phyloP scores from a whole-genome alignment of 2,888 invertebrate genomes.

The Nemurella pictetii region DNA sequence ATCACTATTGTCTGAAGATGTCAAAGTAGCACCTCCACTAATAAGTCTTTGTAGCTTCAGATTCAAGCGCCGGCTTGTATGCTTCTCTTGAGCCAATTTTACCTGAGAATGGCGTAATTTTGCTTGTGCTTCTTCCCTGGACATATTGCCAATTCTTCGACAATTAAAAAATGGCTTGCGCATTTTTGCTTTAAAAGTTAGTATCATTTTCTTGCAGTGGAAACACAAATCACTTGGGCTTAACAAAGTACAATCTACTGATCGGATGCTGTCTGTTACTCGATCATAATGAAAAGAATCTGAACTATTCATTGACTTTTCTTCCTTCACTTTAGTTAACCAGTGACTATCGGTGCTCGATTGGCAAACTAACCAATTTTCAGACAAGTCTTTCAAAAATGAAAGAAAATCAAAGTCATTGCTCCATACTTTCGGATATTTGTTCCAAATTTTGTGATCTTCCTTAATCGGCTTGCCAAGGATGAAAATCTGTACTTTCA shows the following conservation, averaged over 20 bases:
- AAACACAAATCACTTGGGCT: background rate
- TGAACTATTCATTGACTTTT: background rate
- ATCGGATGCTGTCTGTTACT: background rate
- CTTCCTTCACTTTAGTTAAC: background rate
- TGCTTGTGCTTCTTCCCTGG: background rate
- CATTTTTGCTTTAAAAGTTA: background rate
- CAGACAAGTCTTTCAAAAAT: conserved; percentile 17
- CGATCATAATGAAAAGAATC: background rate
- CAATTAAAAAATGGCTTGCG: background rate
- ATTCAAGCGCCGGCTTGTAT: background rate
- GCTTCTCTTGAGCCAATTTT: background rate
- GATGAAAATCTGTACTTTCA: background rate
- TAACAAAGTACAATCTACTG: background rate
- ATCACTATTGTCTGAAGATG: background rate
- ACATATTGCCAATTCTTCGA: background rate
- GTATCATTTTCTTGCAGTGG: background rate
- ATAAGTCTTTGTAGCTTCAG: background rate
- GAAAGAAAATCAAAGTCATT: conserved; percentile 3
- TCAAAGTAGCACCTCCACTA: background rate
- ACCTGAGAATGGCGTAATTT: background rate
- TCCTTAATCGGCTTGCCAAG: background rate
- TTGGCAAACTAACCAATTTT: conserved; percentile 16
- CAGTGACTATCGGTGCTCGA: background rate
- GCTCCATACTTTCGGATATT: background rate
- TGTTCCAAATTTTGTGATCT: background rate